phyloP scores from a whole-genome alignment of 30 jellyfish, hydroid and myxozoan genomes.

The Turritopsis dohrnii region DNA sequence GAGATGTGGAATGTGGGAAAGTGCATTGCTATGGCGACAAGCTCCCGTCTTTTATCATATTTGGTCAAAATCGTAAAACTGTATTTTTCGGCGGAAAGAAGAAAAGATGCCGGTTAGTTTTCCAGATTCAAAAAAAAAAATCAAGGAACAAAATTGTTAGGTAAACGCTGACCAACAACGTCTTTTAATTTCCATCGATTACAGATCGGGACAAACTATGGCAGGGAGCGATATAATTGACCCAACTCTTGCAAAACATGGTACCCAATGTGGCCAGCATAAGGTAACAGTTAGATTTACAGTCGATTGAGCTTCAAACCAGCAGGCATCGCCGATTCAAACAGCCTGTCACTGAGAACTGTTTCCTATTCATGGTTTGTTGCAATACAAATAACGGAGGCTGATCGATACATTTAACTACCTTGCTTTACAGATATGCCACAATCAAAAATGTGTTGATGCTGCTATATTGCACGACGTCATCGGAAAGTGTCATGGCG shows the following conservation, averaged over 20 bases:
- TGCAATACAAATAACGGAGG: background rate
- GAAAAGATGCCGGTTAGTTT: conserved; percentile 10
- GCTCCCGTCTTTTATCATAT: background rate
- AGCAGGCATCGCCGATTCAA: too few species aligned
- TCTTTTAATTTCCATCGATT: background rate
- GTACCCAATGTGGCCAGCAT: background rate
- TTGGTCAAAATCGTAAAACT: conserved; percentile 12
- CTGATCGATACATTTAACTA: background rate
- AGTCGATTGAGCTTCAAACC: too few species aligned
- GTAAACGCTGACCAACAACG: too few species aligned
- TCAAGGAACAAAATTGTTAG: too few species aligned
- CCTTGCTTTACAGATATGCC: background rate
- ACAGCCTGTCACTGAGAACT: background rate
- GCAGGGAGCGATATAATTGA: background rate
- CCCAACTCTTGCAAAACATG: conserved; percentile 12
- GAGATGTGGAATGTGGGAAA: conserved; percentile 12
- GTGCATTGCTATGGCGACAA: conserved; percentile 1
- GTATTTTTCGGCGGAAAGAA: background rate
- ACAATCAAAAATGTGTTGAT: conserved; percentile 9
- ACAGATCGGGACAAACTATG: background rate
- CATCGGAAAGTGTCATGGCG: background rate
- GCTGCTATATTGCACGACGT: background rate
- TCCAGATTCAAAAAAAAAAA: too few species aligned
- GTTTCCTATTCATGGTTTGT: background rate
- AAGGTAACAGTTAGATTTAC: background rate